Base-by-base conservation (phyloP, 2,888 invertebrate genomes). In the Andrena haemorrhoa region DNA sequence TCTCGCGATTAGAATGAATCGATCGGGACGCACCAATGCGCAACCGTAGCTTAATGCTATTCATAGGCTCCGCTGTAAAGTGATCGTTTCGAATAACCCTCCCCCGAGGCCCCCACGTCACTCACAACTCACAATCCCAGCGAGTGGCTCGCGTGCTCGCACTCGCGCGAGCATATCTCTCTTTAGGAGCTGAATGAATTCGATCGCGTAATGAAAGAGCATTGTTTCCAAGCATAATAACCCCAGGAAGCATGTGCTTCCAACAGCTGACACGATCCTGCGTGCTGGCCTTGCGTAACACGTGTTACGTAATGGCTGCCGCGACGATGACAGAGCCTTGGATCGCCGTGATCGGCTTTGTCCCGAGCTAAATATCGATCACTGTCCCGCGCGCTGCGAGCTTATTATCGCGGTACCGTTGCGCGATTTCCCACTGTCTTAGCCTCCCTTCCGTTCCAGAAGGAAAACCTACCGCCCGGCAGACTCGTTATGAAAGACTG, bases 361-460 rank as follows among this genome's bases (percentile, higher is more conserved):
- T 85, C 78, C 83, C n/a, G 26, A 51, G 71, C 72, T 83, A 84
- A 89, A 89, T 89, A 89, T 89, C 85, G 82, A 88, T 86, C 83
- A 86, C 81, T 79, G 78, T 79, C 74, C 63, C 70, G 51, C 56
- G 29, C 60, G 12, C 51, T 4, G 26, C 60, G 58, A 61, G 23
- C 20, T 85, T 71, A 71, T 85, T 85, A 84, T 79, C 76, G 47
- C 58, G 61, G 23, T 63, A 29, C 60, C 49, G 33, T 72, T 82
- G 49, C 64, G n/a, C 74, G 73, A 82, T 83, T 82, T 70, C 61
- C 51, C 58, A 51, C 47, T 29, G 26, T 47, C 61, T 7, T 5
- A 31, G 26, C 56, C 10, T 12, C 60, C 61, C 68, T 26, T 61
- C 51, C 72, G 68, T 33, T 41, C 63, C 29, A 51, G 31, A 47